A percentile compares a stretch with the other conserved stretches of the same genome.
These are phyloP conservation scores for Eira barbara DNA, from an alignment of 2,113 vertebrate species.

Conservation along the genomic window DNA sequence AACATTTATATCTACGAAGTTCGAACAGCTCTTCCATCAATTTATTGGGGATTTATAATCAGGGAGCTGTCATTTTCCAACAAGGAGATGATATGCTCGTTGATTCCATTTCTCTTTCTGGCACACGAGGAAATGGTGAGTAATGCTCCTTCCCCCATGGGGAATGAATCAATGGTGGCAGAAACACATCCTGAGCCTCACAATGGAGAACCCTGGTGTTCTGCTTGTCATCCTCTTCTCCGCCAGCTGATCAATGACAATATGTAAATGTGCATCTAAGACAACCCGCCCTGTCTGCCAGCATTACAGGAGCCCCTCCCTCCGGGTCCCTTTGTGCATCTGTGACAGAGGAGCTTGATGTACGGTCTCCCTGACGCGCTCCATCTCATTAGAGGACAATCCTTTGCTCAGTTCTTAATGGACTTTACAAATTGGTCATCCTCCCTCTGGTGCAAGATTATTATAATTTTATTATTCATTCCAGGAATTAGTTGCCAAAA, in stretches of 20 bases:
- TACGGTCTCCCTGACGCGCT: conserved; percentile 12
- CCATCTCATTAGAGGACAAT: conserved; percentile 64
- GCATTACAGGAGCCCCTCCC: neutral
- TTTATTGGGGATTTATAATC: conserved; percentile 28
- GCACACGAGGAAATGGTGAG: conserved; percentile 34
- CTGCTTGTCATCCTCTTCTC: conserved; percentile 39
- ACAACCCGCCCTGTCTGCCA: neutral
- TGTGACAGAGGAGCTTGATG: conserved; percentile 43
- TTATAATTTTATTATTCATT: conserved; percentile 62
- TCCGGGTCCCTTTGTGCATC: conserved; percentile 24
- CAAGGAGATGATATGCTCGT: conserved; percentile 54
- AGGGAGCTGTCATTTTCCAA: conserved; percentile 51
- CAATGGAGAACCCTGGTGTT: neutral
- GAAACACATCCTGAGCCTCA: neutral
- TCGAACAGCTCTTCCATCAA: conserved; percentile 43
- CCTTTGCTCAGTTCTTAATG: conserved; percentile 55
- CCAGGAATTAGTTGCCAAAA: conserved; percentile 52
- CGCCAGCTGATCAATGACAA: conserved; percentile 49
- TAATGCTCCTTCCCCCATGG: neutral
- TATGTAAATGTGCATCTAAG: conserved; percentile 35
- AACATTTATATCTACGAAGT: conserved; percentile 59
- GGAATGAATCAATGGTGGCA: conserved; percentile 44
- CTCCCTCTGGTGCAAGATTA: conserved; percentile 43
- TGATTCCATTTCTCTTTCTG: conserved; percentile 61
- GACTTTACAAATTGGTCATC: conserved; percentile 59